Percentiles rank a stretch among this genome's conserved stretches.
phyloP scores from a whole-genome alignment of 2,888 invertebrate species.

The Tenthredo amoena region DNA sequence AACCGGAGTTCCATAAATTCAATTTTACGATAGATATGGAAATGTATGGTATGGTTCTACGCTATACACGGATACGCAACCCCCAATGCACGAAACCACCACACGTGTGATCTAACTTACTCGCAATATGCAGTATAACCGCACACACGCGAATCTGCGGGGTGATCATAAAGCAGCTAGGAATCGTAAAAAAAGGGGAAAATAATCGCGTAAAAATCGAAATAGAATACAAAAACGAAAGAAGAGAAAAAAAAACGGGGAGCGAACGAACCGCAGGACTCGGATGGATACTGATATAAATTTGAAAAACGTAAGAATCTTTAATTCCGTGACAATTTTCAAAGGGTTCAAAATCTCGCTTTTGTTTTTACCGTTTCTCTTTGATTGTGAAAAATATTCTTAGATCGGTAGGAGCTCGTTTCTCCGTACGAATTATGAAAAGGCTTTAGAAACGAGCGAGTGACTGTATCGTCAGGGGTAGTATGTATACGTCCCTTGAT shows the following conservation, averaged over 20 bases:
- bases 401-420: too few species aligned
- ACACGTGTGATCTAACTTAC: background rate
- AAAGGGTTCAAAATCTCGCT: too few species aligned
- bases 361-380: too few species aligned
- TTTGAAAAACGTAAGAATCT: too few species aligned
- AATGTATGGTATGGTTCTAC: background rate
- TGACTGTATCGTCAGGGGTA: too few species aligned
- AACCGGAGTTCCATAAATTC: conserved; percentile 12
- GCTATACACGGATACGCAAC: background rate
- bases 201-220: background rate
- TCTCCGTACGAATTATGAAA: too few species aligned
- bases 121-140: conserved; percentile 4
- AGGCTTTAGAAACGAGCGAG: too few species aligned
- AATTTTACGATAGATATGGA: conserved; percentile 28
- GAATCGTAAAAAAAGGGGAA: background rate
- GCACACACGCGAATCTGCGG: background rate
- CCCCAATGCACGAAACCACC: background rate
- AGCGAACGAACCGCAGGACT: too few species aligned
- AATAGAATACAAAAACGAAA: background rate
- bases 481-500: too few species aligned
- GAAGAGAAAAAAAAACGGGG: background rate
- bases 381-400: too few species aligned
- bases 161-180: background rate
- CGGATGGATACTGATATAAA: too few species aligned
- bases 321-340: too few species aligned